Conservation (phyloP, 2,888 invertebrate species). For the Isotomurus palustris region DNA sequence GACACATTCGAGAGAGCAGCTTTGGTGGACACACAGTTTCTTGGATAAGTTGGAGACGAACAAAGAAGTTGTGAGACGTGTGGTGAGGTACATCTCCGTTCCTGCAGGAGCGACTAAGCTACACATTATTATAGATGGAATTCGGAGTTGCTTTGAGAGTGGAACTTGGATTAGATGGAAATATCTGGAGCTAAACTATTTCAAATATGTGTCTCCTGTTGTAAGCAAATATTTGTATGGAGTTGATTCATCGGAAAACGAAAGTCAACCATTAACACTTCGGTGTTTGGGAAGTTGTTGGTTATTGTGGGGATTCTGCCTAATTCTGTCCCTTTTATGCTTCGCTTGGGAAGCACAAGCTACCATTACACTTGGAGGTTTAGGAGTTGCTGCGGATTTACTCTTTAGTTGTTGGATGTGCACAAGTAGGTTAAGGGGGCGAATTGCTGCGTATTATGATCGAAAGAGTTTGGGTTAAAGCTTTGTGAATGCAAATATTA, state of each 20-base stretch:
- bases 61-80: slow-evolving; percentile 1
- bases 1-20: not conserved
- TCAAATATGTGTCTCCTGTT: slow-evolving; percentile 11
- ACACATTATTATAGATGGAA: slow-evolving; percentile 15
- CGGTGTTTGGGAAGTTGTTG: too few relatives aligned
- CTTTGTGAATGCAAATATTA: too few relatives aligned
- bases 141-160: slow-evolving; percentile 4
- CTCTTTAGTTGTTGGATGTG: too few relatives aligned
- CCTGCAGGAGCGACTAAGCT: slow-evolving; percentile 13
- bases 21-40: not conserved
- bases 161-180: slow-evolving; percentile 18
- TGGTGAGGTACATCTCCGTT: slow-evolving; percentile 17
- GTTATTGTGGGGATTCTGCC: too few relatives aligned
- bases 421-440: too few relatives aligned
- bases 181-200: slow-evolving; percentile 18
- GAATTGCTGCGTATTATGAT: too few relatives aligned
- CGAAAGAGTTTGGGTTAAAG: too few relatives aligned
- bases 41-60: slow-evolving; percentile 7
- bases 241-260: slow-evolving; percentile 8
- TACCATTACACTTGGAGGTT: too few relatives aligned
- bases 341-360: too few relatives aligned
- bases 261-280: too few relatives aligned
- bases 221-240: not conserved
- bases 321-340: too few relatives aligned
- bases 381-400: too few relatives aligned